Percentiles rank a stretch among this genome's conserved stretches.
phyloP scores from a whole-genome alignment of 2,888 invertebrate species.

The Temnothorax unifasciatus region DNA sequence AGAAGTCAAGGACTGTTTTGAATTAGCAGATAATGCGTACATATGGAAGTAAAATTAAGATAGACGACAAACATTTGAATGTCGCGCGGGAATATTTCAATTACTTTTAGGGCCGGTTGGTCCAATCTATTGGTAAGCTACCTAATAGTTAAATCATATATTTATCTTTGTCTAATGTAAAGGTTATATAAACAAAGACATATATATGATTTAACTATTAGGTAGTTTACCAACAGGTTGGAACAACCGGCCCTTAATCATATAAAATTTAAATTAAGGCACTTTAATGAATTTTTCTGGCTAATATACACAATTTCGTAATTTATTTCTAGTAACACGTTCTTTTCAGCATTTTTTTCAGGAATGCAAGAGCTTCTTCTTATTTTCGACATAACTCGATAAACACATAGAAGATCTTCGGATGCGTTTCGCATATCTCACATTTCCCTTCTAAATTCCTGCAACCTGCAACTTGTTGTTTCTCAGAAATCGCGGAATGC shows the following conservation, averaged over 20 bases:
- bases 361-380: background rate
- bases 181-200: no score
- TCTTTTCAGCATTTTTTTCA: background rate
- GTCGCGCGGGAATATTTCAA: background rate
- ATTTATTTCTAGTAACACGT: background rate
- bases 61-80: background rate
- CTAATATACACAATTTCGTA: background rate
- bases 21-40: background rate
- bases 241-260: no score
- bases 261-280: background rate
- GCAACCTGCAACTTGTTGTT: slow-evolving; percentile 36
- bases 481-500: slow-evolving; percentile 67
- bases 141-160: no score
- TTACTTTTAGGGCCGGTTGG: no score
- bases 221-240: no score
- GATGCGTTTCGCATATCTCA: background rate
- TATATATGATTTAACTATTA: no score
- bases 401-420: background rate
- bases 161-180: no score
- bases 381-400: slow-evolving; percentile 1
- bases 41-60: background rate
- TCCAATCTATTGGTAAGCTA: no score
- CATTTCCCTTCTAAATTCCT: background rate
- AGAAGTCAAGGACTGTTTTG: background rate
- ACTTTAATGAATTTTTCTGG: background rate